Conservation (phyloP, 1,140 invertebrate species). For the Arctopsyche grandis region DNA sequence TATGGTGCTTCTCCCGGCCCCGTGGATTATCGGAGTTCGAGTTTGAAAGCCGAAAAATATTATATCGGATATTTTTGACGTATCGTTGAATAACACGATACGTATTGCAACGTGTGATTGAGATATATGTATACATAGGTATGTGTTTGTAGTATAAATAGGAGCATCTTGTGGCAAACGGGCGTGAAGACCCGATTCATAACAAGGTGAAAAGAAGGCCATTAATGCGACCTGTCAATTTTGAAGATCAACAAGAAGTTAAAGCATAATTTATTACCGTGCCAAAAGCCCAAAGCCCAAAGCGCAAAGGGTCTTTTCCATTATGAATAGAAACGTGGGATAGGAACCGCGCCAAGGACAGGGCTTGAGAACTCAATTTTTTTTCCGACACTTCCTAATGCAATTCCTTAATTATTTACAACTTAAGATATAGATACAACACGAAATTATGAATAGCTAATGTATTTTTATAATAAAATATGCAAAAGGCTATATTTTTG, state of each 20-base stretch:
- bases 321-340: background rate
- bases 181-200: background rate
- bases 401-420: too few relatives aligned
- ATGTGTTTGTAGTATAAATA: background rate
- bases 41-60: background rate
- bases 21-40: background rate
- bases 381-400: too few relatives aligned
- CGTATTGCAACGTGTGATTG: background rate
- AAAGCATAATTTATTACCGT: constrained; percentile 34
- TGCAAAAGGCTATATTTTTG: too few relatives aligned
- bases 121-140: background rate
- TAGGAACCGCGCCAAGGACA: background rate
- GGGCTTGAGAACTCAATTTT: background rate
- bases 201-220: constrained; percentile 7
- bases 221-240: constrained; percentile 29
- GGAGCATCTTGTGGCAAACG: background rate
- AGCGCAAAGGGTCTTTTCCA: background rate
- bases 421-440: too few relatives aligned
- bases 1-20: background rate
- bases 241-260: constrained; percentile 38
- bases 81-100: too few relatives aligned
- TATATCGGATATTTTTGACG: background rate
- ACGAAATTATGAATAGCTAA: too few relatives aligned
- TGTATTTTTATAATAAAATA: too few relatives aligned
- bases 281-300: background rate